Conservation (phyloP, 1,140 invertebrate species). For the Teleopsis dalmanni region DNA sequence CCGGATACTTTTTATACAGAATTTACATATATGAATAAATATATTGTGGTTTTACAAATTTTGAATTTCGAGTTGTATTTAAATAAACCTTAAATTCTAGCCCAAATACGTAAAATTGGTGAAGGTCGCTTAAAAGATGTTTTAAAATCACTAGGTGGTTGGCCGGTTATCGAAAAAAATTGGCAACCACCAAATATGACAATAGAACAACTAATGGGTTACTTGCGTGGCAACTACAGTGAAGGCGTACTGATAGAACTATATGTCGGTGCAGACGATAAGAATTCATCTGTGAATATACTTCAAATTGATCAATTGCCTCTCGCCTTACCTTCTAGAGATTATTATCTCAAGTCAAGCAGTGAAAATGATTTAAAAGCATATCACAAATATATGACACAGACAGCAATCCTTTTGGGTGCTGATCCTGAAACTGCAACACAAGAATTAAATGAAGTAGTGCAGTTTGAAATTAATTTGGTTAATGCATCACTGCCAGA, state of each 20-base stretch:
- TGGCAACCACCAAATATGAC: conserved; percentile 56
- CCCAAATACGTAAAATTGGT: conserved; percentile 62
- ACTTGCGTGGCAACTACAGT: conserved; percentile 62
- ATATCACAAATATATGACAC: conserved; percentile 72
- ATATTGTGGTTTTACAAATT: too few species aligned
- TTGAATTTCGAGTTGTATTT: too few species aligned
- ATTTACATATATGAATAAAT: too few species aligned
- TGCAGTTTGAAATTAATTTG: conserved; percentile 67
- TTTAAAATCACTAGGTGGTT: conserved; percentile 60
- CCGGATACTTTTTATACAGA: too few species aligned
- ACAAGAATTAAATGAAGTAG: conserved; percentile 59
- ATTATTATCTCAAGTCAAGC: conserved; percentile 70
- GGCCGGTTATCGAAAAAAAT: conserved; percentile 61
- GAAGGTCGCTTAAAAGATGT: conserved; percentile 56
- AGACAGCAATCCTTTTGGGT: conserved; percentile 65
- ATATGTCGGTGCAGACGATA: conserved; percentile 79
- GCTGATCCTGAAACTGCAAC: conserved; percentile 56
- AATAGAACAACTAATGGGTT: conserved; percentile 60
- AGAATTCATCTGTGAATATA: conserved; percentile 77
- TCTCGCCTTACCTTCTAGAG: conserved; percentile 69
- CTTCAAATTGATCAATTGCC: conserved; percentile 79
- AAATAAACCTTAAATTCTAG: too few species aligned
- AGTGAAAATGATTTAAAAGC: conserved; percentile 59
- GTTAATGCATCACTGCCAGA: conserved; percentile 72
- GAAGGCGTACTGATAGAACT: conserved; percentile 68